These are phyloP conservation scores for Ptychobarbus kaznakovi DNA, from an alignment of 2,797 vertebrate genomes.

Conservation along the genomic window DNA sequence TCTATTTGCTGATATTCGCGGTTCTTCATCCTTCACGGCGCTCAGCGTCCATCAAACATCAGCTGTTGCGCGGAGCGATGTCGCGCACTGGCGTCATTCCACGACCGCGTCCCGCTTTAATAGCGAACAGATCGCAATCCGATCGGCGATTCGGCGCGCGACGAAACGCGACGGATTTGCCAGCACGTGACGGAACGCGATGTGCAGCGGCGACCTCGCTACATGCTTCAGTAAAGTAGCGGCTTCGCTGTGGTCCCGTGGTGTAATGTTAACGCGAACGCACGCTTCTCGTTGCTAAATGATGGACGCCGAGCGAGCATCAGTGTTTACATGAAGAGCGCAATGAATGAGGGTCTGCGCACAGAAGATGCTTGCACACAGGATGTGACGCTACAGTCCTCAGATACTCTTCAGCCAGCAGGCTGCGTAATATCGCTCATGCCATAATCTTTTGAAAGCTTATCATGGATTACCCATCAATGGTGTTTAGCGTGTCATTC, in stretches of 20 bases:
- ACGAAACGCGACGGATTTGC: constrained; percentile 23
- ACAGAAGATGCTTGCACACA: not conserved
- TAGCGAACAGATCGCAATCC: constrained; percentile 2
- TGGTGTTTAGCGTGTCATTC: not conserved
- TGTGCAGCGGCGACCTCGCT: constrained; percentile 14
- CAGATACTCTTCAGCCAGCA: not conserved
- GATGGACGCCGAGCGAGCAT: not conserved
- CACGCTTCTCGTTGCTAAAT: not conserved
- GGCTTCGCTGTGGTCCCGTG: not conserved
- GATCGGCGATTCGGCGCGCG: constrained; percentile 15
- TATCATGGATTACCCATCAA: not conserved
- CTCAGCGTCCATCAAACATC: constrained; percentile 20
- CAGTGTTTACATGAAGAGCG: not conserved
- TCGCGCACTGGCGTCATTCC: constrained; percentile 10
- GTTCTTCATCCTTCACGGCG: constrained; percentile 79
- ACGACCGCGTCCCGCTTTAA: constrained; percentile 20
- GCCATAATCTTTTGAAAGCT: constrained; percentile 22
- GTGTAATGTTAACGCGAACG: not conserved
- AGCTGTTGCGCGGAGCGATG: constrained; percentile 6
- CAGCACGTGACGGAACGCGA: constrained; percentile 31
- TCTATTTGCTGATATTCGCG: constrained; percentile 91
- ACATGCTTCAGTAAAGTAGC: constrained; percentile 6
- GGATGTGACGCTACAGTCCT: constrained; percentile 19
- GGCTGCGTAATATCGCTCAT: constrained; percentile 4
- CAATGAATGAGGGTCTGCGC: not conserved